Percentiles rank a stretch among this genome's conserved stretches.
phyloP scores from a whole-genome alignment of 2,797 vertebrate genomes.

The Oophaga sylvatica region DNA sequence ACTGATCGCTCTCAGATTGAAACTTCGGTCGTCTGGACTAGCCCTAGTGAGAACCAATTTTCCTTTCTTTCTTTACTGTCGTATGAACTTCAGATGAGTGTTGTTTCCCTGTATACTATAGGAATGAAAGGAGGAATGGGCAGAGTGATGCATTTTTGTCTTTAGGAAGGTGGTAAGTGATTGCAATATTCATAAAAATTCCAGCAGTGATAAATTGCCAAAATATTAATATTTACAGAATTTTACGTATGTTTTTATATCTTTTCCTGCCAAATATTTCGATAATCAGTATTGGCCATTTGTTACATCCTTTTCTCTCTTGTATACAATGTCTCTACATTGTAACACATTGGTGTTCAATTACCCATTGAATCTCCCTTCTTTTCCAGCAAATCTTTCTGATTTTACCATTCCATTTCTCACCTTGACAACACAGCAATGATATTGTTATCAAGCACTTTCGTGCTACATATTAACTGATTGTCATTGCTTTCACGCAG shows the following conservation, averaged over 20 bases:
- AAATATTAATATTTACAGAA: neutral
- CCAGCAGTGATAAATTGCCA: neutral
- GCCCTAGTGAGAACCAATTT: too few species aligned
- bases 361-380: neutral
- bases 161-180: too few species aligned
- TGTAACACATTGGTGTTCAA: neutral
- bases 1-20: too few species aligned
- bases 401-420: conserved; percentile 4
- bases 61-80: neutral
- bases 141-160: too few species aligned
- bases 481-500: conserved; percentile 3
- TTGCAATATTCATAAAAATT: too few species aligned
- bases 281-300: neutral
- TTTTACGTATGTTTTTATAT: neutral
- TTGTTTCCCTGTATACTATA: neutral
- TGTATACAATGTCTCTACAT: neutral
- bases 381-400: neutral
- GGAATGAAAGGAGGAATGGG: neutral
- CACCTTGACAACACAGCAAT: neutral
- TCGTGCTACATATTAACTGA: conserved; percentile 1
- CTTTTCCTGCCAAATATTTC: neutral
- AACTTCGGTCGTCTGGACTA: too few species aligned
- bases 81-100: neutral
- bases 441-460: neutral
- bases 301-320: neutral